Evolutionary conservation across 2,888 invertebrate genomes (phyloP), one percentile per base, ranked within the genome.

Genomic region (Nebria salina): DNA sequence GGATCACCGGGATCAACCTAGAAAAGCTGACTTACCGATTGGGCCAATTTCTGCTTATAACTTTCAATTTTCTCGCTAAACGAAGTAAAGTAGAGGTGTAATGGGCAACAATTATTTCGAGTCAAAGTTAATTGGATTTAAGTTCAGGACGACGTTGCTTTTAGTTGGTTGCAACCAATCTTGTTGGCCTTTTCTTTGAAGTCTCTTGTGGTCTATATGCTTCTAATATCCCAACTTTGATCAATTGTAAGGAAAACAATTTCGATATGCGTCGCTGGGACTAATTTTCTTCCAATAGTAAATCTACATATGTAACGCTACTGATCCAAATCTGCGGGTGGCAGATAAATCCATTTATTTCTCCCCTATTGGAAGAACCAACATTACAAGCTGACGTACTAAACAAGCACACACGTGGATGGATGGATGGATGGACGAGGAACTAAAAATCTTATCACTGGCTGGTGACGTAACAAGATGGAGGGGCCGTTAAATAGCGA

Each of bases 1-100:
- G 70, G 70, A 70, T 70, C 70, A 70, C 70, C 20, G n/a, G 70
- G 25, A 70, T 70, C 70, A 11, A 54, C 3, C 13, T 13, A 54
- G 54, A 54, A 54, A 54, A 54, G 54, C 70, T 70, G 34, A 25
- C 70, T 70, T 70, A 70, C 70, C 70, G 70, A 70, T 34, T 25
- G 26, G 13, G 6, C 70, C 70, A 70, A 20, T 26, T 25, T 20
- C 70, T 54, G 54, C 8, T 54, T 54, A 54, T 54, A 54, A 54
- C 54, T 54, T 54, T 54, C 54, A 54, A 54, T 54, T 54, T 54
- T 54, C 54, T 54, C 13, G 54, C 54, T 54, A 54, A 54, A 54
- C 8, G 54, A 54, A 54, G 54, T 54, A 54, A 54, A 54, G 54
- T 54, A 13, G 54, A 6, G 54, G 54, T 54, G 54, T 54, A 54